Evolutionary conservation across 2,113 vertebrate species (phyloP).

Genomic region (Amphiprion ocellaris): DNA sequence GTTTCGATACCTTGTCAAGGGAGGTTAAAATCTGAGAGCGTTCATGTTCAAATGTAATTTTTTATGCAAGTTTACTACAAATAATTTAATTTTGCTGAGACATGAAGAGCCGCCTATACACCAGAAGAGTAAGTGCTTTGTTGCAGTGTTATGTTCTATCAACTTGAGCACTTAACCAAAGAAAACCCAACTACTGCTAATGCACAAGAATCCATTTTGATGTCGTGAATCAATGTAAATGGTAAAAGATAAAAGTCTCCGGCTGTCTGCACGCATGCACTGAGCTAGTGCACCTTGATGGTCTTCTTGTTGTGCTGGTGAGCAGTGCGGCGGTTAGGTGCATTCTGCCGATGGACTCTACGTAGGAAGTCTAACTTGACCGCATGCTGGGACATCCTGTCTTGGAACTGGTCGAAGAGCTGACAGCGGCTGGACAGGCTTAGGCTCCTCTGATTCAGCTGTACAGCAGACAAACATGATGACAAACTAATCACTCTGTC

Average conservation of each 20-base stretch:
- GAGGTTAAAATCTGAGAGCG: no score
- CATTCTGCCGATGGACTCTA: constrained; percentile 92
- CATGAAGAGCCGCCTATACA: no score
- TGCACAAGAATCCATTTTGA: no score
- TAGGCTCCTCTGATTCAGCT: constrained; percentile 97
- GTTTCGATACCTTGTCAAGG: no score
- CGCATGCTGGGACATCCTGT: constrained; percentile 96
- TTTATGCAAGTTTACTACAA: no score
- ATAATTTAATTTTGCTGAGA: no score
- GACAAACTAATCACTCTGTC: neutral
- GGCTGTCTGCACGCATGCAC: neutral
- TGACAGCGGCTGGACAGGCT: constrained; percentile 96
- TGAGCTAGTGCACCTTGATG: constrained; percentile 87
- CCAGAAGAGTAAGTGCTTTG: no score
- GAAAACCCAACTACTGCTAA: no score
- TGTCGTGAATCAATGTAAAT: neutral
- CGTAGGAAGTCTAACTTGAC: constrained; percentile 97
- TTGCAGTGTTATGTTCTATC: no score
- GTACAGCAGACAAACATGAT: constrained; percentile 57
- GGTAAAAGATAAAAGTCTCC: neutral
- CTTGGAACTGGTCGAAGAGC: constrained; percentile 98
- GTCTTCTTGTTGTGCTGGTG: constrained; percentile 90
- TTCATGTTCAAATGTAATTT: no score
- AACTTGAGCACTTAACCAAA: no score
- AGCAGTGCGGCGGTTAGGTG: constrained; percentile 88